These are phyloP conservation scores for Galleria mellonella DNA, from an alignment of 1,140 invertebrate species.

Conservation along the genomic window DNA sequence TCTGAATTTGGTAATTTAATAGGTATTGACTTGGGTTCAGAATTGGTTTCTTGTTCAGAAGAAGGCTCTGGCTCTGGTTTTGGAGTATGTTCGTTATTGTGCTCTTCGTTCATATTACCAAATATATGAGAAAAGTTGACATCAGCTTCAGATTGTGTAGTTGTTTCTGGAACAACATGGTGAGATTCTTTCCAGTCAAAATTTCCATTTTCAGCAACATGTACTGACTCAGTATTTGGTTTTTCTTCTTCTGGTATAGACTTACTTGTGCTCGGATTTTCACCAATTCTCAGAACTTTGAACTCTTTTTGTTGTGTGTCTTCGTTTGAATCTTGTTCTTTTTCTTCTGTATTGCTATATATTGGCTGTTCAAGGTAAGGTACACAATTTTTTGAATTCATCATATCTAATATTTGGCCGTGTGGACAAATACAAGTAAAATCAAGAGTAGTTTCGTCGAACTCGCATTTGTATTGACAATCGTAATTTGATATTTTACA, in stretches of 20 bases:
- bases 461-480: slow-evolving; percentile 85
- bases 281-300: slow-evolving; percentile 30
- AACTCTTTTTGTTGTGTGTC: slow-evolving; percentile 18
- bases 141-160: slow-evolving; percentile 48
- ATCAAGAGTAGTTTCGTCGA: slow-evolving; percentile 77
- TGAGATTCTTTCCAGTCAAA: slow-evolving; percentile 46
- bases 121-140: slow-evolving; percentile 49
- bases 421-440: slow-evolving; percentile 84
- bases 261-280: slow-evolving; percentile 22
- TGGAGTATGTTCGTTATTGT: slow-evolving; percentile 17
- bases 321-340: slow-evolving; percentile 2
- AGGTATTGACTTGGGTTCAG: slow-evolving; percentile 18
- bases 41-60: slow-evolving; percentile 15
- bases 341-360: no score
- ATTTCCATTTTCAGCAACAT: slow-evolving; percentile 27
- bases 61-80: slow-evolving; percentile 27
- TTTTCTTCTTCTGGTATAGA: slow-evolving; percentile 32
- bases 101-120: slow-evolving; percentile 25
- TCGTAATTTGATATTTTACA: slow-evolving; percentile 84
- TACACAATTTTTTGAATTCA: slow-evolving; percentile 52
- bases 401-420: slow-evolving; percentile 55
- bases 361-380: slow-evolving; percentile 13
- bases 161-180: slow-evolving; percentile 35
- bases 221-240: slow-evolving; percentile 41
- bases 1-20: slow-evolving; percentile 13